phyloP scores from a whole-genome alignment of 2,797 vertebrate species.

The Tragopan temminckii region DNA sequence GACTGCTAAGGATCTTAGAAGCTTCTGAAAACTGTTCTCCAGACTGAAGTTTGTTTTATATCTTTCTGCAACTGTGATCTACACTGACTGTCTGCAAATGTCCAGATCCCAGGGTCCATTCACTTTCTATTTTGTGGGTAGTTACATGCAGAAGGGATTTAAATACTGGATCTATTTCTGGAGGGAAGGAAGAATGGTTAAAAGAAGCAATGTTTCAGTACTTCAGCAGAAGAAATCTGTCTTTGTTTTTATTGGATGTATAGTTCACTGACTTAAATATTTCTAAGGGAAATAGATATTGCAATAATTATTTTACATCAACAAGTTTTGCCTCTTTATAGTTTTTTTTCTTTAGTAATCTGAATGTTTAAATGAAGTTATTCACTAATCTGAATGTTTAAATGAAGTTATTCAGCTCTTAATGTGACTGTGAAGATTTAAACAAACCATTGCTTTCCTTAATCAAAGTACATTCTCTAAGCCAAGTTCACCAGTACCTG shows the following conservation, averaged over 20 bases:
- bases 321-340: slow-evolving; percentile 9
- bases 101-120: background rate
- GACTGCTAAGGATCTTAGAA: background rate
- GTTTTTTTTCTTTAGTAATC: background rate
- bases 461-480: slow-evolving; percentile 17
- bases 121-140: background rate
- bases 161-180: background rate
- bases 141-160: background rate
- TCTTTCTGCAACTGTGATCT: background rate
- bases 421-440: slow-evolving; percentile 14
- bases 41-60: background rate
- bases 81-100: background rate
- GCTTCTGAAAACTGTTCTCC: background rate
- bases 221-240: background rate
- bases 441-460: slow-evolving; percentile 14
- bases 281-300: background rate
- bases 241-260: background rate
- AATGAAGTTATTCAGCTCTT: slow-evolving; percentile 14
- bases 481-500: background rate
- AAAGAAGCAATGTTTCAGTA: background rate
- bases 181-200: background rate
- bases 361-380: slow-evolving; percentile 19
- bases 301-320: background rate
- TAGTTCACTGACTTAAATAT: background rate
- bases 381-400: slow-evolving; percentile 12